Conservation (phyloP, 2,888 invertebrate genomes). For the Mythimna albipuncta region DNA sequence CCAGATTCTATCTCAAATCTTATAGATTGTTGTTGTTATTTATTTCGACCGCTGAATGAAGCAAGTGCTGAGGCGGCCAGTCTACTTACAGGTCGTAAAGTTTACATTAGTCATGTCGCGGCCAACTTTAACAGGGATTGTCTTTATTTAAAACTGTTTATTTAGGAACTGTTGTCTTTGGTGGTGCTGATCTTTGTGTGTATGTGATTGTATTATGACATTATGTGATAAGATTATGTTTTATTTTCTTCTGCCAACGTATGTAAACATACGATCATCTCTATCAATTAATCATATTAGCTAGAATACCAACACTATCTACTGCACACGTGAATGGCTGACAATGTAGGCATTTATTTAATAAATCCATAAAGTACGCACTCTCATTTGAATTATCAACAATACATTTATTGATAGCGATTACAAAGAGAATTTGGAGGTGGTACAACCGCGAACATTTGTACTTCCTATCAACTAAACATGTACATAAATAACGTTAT, state of each 20-base stretch:
- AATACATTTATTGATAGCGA: slow-evolving; percentile 52
- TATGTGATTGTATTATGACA: not conserved
- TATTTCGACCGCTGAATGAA: slow-evolving; percentile 72
- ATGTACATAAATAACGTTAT: slow-evolving; percentile 49
- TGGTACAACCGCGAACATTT: slow-evolving; percentile 35
- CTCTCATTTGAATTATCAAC: slow-evolving; percentile 46
- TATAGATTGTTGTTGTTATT: slow-evolving; percentile 76
- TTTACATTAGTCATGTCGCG: slow-evolving; percentile 45
- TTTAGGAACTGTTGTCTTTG: not conserved
- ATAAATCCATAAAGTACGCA: slow-evolving; percentile 31
- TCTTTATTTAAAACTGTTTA: not conserved
- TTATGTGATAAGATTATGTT: slow-evolving; percentile 13
- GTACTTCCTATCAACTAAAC: slow-evolving; percentile 55
- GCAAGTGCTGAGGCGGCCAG: slow-evolving; percentile 61
- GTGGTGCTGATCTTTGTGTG: too few relatives aligned
- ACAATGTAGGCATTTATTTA: slow-evolving; percentile 47
- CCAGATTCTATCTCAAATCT: slow-evolving; percentile 79
- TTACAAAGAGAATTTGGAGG: slow-evolving; percentile 40
- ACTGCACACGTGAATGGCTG: slow-evolving; percentile 46
- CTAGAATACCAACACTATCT: slow-evolving; percentile 66
- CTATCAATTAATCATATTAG: slow-evolving; percentile 48
- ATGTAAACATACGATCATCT: slow-evolving; percentile 28
- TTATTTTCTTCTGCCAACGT: slow-evolving; percentile 15
- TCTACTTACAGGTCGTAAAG: slow-evolving; percentile 55
- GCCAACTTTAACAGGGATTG: slow-evolving; percentile 24